phyloP scores from a whole-genome alignment of 2,797 vertebrate species.

The Cynopterus sphinx region DNA sequence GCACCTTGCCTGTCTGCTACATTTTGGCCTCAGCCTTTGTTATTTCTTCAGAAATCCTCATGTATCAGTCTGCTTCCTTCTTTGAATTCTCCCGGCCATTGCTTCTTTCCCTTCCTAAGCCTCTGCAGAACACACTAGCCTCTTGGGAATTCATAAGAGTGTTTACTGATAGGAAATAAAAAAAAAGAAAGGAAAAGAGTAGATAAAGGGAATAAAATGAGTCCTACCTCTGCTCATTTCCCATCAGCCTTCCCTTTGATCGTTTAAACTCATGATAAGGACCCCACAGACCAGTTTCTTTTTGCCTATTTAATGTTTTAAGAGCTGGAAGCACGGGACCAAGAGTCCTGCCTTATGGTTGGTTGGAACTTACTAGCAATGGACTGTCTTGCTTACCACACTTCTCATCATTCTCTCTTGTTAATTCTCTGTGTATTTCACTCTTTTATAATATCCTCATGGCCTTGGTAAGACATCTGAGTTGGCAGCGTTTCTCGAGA shows the following conservation, averaged over 20 bases:
- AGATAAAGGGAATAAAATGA: not conserved
- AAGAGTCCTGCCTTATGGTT: not conserved
- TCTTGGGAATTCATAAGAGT: not conserved
- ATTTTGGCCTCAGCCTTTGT: not conserved
- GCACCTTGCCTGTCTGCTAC: not conserved
- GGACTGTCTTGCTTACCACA: not conserved
- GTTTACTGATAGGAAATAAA: not conserved
- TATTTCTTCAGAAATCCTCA: not conserved
- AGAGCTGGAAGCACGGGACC: not conserved
- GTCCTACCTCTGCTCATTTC: not conserved
- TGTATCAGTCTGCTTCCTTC: not conserved
- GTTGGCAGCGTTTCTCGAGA: not conserved
- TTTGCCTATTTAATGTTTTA: not conserved
- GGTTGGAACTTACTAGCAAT: not conserved
- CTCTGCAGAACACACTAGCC: not conserved
- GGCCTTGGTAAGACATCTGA: not conserved
- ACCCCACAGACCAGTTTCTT: not conserved
- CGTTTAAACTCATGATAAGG: not conserved
- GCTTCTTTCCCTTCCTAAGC: not conserved
- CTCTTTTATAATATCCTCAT: not conserved
- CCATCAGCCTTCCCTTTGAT: not conserved
- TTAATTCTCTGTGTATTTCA: not conserved
- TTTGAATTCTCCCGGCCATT: not conserved
- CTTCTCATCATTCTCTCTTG: not conserved
- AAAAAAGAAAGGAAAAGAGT: not conserved